These are phyloP conservation scores for Spatula clypeata DNA, from an alignment of 2,797 vertebrate genomes.

Conservation along the genomic window DNA sequence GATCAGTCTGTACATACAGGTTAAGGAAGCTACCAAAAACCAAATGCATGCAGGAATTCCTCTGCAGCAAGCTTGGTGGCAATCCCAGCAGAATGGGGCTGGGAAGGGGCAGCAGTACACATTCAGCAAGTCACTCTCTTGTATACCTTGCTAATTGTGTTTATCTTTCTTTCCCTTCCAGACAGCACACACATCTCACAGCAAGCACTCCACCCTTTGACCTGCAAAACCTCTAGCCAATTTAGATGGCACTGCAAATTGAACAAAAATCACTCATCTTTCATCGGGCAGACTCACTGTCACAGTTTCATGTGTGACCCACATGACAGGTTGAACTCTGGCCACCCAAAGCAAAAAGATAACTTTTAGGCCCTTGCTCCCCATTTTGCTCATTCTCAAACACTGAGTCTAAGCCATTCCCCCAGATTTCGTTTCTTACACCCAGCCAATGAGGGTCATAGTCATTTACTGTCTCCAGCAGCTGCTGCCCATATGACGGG, in stretches of 20 bases:
- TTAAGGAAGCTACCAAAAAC: not conserved
- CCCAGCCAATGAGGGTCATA: constrained; percentile 19
- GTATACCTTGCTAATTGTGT: not conserved
- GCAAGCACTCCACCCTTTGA: not conserved
- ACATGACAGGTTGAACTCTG: constrained; percentile 39
- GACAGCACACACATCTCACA: not conserved
- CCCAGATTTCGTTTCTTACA: constrained; percentile 42
- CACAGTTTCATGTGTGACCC: constrained; percentile 28
- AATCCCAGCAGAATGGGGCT: rapidly evolving
- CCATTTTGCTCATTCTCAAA: constrained; percentile 14
- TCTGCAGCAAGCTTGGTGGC: not conserved
- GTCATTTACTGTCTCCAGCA: constrained; percentile 2
- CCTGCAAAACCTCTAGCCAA: not conserved
- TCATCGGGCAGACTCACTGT: not conserved
- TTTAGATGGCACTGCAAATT: not conserved
- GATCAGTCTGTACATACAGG: rapidly evolving
- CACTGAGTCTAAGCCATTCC: not conserved
- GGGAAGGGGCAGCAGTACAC: not conserved
- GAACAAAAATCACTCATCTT: not conserved
- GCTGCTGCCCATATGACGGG: not conserved
- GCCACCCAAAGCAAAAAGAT: constrained; percentile 4
- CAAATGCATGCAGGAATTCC: not conserved
- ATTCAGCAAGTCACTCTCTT: not conserved
- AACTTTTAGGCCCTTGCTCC: constrained; percentile 11
- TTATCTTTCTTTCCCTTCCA: not conserved